Percentiles rank a stretch among this genome's conserved stretches.
Conservation (phyloP, 1,140 invertebrate species). For the Battus philenor region DNA sequence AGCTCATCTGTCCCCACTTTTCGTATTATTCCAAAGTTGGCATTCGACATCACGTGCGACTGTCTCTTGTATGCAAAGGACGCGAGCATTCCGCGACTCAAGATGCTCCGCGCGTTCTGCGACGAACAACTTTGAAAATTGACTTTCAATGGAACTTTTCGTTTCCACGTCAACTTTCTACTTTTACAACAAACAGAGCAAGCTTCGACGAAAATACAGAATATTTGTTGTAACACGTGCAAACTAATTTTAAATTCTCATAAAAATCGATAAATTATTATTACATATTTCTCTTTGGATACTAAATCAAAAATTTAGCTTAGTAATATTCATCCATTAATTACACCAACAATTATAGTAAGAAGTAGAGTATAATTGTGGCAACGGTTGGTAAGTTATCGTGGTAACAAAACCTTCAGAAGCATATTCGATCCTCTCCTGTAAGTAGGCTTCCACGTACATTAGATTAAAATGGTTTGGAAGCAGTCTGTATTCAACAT, state of each 20-base stretch:
- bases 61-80: constrained; percentile 25
- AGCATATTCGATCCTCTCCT: too few relatives aligned
- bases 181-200: constrained; percentile 51
- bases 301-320: too few relatives aligned
- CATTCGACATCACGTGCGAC: constrained; percentile 21
- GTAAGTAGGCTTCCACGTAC: too few relatives aligned
- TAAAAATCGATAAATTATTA: constrained; percentile 7
- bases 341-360: too few relatives aligned
- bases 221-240: constrained; percentile 20
- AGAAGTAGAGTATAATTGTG: too few relatives aligned
- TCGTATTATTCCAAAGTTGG: constrained; percentile 10
- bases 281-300: constrained; percentile 7
- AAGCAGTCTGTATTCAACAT: too few relatives aligned
- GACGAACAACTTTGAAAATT: constrained; percentile 62
- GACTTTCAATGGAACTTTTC: constrained; percentile 66
- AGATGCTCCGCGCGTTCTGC: constrained; percentile 35
- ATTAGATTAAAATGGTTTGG: too few relatives aligned
- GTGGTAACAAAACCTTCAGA: too few relatives aligned
- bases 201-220: constrained; percentile 30
- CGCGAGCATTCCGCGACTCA: constrained; percentile 21
- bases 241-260: constrained; percentile 9
- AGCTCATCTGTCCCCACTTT: constrained; percentile 3
- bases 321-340: too few relatives aligned
- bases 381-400: too few relatives aligned
- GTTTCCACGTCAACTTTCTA: constrained; percentile 55